Conservation (phyloP, 53 echinoderm and acorn worm species). For the Actinopyga echinites region DNA sequence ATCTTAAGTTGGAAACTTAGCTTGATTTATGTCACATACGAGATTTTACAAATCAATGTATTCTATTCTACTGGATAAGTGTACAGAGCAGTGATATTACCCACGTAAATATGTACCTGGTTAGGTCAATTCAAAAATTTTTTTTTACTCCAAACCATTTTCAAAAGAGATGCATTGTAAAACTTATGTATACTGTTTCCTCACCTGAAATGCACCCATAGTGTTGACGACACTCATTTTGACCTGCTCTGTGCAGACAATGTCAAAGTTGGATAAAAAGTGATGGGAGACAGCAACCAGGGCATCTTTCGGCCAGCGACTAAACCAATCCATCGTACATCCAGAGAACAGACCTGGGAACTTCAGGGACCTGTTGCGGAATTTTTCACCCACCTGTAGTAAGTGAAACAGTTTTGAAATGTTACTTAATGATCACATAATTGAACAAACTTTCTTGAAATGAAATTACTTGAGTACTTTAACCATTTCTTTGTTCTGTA, state of each 20-base stretch:
- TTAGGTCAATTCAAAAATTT: no score
- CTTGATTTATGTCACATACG: no score
- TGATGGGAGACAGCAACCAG: slow-evolving; percentile 93
- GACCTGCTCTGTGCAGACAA: slow-evolving; percentile 85
- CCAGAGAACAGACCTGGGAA: slow-evolving; percentile 98
- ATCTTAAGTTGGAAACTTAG: no score
- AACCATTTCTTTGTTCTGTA: not conserved
- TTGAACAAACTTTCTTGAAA: not conserved
- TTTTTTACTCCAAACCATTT: no score
- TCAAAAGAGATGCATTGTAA: not conserved
- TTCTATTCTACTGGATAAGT: no score
- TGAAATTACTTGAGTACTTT: not conserved
- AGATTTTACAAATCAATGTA: no score
- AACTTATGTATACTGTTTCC: not conserved
- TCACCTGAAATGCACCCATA: slow-evolving; percentile 97
- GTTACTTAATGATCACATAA: not conserved
- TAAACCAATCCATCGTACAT: slow-evolving; percentile 99
- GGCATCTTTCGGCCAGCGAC: slow-evolving; percentile 98
- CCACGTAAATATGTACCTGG: no score
- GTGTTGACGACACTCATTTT: slow-evolving; percentile 91
- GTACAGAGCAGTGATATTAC: no score
- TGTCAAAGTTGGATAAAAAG: slow-evolving; percentile 86
- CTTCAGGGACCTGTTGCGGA: slow-evolving; percentile 98
- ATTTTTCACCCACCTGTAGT: slow-evolving; percentile 93
- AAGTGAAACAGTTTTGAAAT: not conserved